Base-by-base conservation (phyloP, 64 coral and sea anemone genomes). In the Pachyseris speciosa region DNA sequence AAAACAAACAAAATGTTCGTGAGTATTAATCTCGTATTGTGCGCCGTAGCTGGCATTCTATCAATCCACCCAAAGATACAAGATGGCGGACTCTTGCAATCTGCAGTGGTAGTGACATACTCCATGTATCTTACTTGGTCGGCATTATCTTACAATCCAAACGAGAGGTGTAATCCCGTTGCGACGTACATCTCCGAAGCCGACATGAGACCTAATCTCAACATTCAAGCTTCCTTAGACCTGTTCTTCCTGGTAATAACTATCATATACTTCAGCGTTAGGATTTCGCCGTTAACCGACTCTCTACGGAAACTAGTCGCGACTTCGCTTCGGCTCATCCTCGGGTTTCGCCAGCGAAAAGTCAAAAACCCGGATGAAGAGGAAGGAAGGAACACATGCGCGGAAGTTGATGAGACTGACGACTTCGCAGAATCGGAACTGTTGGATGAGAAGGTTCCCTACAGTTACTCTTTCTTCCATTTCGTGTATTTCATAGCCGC, bases 131-230 rank as follows among this genome's bases (percentile, higher is more conserved):
- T 99, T 0, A 95, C 97, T 26, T 93, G 94, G 76, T 99, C 97
- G 0, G 97, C 85, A 26, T 41, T 99, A 49, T 95, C 97, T 5
- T 93, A 95, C 48, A 99, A 99, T 75, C 97, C 97, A 7, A 89
- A 99, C 34, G 97, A 99, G 40, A 89, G 84, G 3, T 99, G 97
- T 44, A 99, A 95, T 65, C 93, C 97, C 8, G 78, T 95, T 4
- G 97, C 97, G 6, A 90, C 78, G 0, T 99, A 83, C 65, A 60
- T 99, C 6, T 92, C 97, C 2, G 93, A 99, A 58, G 97, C 90
- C 13, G 97, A 99, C 38, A 99, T 99, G 97, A 80, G 97, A 48
- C 97, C 97, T 1, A 99, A 66, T 17, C 74, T 99, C 28, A 99
- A 93, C 44, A 57, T 99, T 12, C 97, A 99, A 72, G 97, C 97